Evolutionary conservation across 2,797 vertebrate species (phyloP).

Genomic region (Uromys caudimaculatus): DNA sequence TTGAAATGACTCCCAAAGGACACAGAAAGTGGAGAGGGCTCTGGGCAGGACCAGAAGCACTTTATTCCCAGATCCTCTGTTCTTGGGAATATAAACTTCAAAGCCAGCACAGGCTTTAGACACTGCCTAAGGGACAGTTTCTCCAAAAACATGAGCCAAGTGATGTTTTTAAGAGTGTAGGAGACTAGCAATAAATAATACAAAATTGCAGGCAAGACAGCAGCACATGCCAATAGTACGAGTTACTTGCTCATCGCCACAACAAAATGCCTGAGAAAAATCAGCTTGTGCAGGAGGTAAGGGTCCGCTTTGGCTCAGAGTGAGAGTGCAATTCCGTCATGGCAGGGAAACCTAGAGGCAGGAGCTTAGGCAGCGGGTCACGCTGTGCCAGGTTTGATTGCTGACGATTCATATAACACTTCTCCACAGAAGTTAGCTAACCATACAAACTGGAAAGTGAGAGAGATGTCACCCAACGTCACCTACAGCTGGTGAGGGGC

Average conservation of each 20-base stretch:
- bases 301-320: neutral
- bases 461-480: neutral
- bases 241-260: neutral
- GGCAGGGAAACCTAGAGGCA: neutral
- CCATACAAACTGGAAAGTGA: neutral
- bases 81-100: neutral
- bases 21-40: neutral
- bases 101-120: neutral
- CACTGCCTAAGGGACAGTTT: neutral
- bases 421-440: neutral
- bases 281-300: neutral
- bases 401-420: neutral
- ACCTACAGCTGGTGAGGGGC: neutral
- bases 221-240: neutral
- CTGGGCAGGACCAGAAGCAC: neutral
- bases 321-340: neutral
- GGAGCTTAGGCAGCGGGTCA: neutral
- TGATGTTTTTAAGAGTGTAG: neutral
- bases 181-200: neutral
- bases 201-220: neutral
- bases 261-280: neutral
- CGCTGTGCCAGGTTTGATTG: neutral
- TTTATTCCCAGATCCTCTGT: neutral
- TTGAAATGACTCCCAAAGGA: neutral
- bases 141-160: neutral